Conservation (phyloP, 2,888 invertebrate species). For the Clepsis dumicolana region DNA sequence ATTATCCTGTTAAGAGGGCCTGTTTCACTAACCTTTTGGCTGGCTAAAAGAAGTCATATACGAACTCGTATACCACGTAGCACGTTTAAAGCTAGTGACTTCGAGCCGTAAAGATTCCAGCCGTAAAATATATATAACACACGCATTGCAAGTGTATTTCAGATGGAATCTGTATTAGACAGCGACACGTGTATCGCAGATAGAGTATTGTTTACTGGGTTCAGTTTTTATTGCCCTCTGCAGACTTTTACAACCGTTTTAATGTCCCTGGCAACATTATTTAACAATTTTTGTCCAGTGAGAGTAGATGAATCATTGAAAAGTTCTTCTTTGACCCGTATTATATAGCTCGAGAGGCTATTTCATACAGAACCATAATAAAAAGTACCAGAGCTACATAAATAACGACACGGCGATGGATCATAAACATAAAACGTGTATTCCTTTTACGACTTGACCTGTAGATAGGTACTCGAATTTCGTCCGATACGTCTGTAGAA, state of each 20-base stretch:
- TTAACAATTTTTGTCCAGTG: slow-evolving; percentile 44
- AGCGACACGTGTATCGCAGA: slow-evolving; percentile 24
- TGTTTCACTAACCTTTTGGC: not conserved
- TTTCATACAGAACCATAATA: slow-evolving; percentile 56
- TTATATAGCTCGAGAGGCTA: slow-evolving; percentile 47
- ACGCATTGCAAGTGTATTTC: slow-evolving; percentile 3
- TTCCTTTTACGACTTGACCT: slow-evolving; percentile 54
- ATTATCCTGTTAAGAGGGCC: slow-evolving; percentile 3
- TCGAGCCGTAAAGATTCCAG: not conserved
- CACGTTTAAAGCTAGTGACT: slow-evolving; percentile 3
- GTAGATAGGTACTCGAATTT: slow-evolving; percentile 49
- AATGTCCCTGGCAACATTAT: slow-evolving; percentile 49
- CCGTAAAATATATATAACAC: not conserved
- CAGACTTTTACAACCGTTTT: slow-evolving; percentile 65
- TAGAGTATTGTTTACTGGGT: slow-evolving; percentile 25
- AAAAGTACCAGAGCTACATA: slow-evolving; percentile 59
- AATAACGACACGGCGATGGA: slow-evolving; percentile 60
- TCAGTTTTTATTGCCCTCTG: slow-evolving; percentile 64
- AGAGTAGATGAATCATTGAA: slow-evolving; percentile 42
- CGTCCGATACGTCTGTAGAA: slow-evolving; percentile 62
- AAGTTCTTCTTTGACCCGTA: slow-evolving; percentile 52
- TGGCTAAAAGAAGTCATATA: not conserved
- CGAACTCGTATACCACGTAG: not conserved
- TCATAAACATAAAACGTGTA: slow-evolving; percentile 68
- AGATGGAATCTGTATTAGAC: slow-evolving; percentile 17